Percentiles rank a stretch among this genome's conserved stretches.
These are phyloP conservation scores for Charanyca ferruginea DNA, from an alignment of 2,888 invertebrate species.

Conservation along the genomic window DNA sequence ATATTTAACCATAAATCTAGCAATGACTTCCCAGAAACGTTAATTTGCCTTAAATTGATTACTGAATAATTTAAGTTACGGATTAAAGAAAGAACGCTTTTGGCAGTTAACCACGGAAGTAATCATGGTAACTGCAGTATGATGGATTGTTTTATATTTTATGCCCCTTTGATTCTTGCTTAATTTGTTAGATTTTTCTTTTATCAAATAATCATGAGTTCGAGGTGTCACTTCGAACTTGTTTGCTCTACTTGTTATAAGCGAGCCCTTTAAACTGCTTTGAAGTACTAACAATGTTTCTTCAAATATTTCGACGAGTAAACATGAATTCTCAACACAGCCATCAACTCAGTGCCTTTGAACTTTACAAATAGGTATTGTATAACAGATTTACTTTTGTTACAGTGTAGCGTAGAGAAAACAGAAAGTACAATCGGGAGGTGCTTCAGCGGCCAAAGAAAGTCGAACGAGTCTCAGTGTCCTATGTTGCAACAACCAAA, in stretches of 20 bases:
- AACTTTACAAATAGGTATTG: background rate
- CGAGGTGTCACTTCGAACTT: too few relatives aligned
- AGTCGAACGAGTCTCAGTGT: conserved; percentile 94
- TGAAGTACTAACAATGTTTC: background rate
- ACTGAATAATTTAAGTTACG: background rate
- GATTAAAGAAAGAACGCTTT: background rate
- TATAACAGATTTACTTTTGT: conserved; percentile 71
- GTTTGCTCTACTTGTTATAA: background rate
- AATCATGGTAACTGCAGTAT: background rate
- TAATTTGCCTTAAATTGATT: background rate
- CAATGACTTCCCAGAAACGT: background rate
- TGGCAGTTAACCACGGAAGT: background rate
- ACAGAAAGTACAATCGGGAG: conserved; percentile 91
- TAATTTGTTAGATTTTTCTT: background rate
- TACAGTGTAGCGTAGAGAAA: conserved; percentile 94
- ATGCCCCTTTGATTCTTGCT: background rate
- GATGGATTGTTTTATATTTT: background rate
- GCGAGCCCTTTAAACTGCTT: background rate
- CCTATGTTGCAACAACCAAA: conserved; percentile 92
- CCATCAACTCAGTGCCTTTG: background rate
- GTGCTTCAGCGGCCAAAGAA: conserved; percentile 93
- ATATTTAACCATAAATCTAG: background rate
- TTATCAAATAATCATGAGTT: background rate
- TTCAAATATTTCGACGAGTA: background rate
- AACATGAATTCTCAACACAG: background rate